Conservation (phyloP, 2,113 vertebrate species). For the pig (Sus scrofa) region DNA sequence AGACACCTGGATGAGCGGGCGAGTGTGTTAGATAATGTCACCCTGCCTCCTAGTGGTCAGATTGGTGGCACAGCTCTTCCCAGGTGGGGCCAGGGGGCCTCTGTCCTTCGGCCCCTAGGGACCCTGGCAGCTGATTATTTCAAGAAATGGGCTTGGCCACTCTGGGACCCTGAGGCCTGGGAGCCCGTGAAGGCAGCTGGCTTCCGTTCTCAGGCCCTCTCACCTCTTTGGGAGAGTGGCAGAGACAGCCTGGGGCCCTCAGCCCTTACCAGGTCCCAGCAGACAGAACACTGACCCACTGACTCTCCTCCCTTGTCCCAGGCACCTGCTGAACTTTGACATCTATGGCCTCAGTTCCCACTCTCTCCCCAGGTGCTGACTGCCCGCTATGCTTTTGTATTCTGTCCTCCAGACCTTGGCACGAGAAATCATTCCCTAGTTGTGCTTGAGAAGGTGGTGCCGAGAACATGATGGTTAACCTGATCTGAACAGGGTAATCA, state of each 20-base stretch:
- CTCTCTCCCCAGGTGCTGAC: neutral
- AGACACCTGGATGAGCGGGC: neutral
- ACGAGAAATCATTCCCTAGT: neutral
- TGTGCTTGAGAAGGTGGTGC: neutral
- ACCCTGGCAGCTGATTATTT: conserved; percentile 53
- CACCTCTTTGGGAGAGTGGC: neutral
- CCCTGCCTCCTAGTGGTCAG: conserved; percentile 73
- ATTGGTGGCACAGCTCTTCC: neutral
- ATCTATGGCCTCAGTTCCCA: neutral
- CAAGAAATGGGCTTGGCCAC: conserved; percentile 34
- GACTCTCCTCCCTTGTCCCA: neutral
- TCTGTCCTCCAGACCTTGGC: neutral
- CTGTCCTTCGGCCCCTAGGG: neutral
- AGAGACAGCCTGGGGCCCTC: neutral
- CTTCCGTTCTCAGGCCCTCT: conserved; percentile 67
- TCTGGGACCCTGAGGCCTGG: neutral
- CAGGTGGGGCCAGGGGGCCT: neutral
- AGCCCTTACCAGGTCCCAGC: neutral
- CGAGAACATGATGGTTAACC: neutral
- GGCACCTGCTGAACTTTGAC: conserved; percentile 29
- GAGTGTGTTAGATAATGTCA: conserved; percentile 7
- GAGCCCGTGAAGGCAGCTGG: conserved; percentile 64
- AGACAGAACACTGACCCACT: neutral
- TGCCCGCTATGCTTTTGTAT: neutral
- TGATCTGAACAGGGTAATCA: neutral